These are phyloP conservation scores for Myotis planiceps DNA, from an alignment of 2,797 vertebrate genomes.

Conservation along the genomic window DNA sequence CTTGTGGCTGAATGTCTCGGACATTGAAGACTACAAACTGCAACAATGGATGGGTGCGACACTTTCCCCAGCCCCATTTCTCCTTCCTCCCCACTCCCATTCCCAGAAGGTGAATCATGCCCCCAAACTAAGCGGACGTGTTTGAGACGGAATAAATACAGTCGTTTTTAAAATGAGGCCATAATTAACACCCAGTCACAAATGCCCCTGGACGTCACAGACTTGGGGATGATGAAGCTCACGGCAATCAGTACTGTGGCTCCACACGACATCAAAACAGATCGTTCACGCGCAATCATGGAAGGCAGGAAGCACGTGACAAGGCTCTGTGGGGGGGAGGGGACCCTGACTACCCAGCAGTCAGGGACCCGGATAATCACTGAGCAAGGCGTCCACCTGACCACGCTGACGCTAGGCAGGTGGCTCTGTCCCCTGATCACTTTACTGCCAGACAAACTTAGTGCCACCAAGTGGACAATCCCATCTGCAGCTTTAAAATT, in stretches of 20 bases:
- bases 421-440: not conserved
- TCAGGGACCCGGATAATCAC: not conserved
- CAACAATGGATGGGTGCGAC: not conserved
- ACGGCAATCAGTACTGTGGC: too few relatives aligned
- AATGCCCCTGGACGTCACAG: too few relatives aligned
- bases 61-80: accelerated
- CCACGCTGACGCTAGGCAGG: not conserved
- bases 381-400: not conserved
- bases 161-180: not conserved
- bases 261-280: not conserved
- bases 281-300: accelerated
- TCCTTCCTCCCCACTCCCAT: not conserved
- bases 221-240: too few relatives aligned
- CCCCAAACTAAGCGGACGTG: not conserved
- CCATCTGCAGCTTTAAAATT: not conserved
- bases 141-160: not conserved
- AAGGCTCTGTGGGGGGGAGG: not conserved
- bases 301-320: not conserved
- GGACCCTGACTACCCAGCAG: too few relatives aligned
- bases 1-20: not conserved
- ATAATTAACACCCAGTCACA: too few relatives aligned
- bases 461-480: not conserved
- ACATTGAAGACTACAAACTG: not conserved
- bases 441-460: not conserved
- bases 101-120: not conserved